Percentiles rank a stretch among this genome's conserved stretches.
Conservation (phyloP, 2,113 vertebrate species). For the Arizona elegans region DNA sequence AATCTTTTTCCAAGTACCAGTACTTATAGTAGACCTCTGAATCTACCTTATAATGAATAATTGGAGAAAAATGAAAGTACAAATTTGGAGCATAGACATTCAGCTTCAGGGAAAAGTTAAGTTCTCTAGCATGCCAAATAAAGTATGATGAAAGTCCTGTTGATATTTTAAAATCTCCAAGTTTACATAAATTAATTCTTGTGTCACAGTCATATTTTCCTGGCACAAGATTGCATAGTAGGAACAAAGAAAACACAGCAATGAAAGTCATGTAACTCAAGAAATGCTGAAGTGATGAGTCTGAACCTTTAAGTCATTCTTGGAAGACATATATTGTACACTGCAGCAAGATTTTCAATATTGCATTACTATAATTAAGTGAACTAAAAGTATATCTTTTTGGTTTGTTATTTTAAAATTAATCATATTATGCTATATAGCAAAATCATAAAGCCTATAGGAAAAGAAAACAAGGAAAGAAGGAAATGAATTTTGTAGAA, state of each 20-base stretch:
- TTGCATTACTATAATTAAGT: constrained; percentile 21
- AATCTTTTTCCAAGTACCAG: neutral
- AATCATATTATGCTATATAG: neutral
- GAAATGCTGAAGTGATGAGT: constrained; percentile 46
- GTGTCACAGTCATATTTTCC: constrained; percentile 71
- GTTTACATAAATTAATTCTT: constrained; percentile 69
- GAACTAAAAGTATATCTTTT: neutral
- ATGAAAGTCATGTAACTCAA: constrained; percentile 56
- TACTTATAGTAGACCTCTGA: constrained; percentile 28
- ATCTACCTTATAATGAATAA: constrained; percentile 41
- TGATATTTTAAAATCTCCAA: constrained; percentile 52
- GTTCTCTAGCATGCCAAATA: constrained; percentile 67
- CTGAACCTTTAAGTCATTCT: constrained; percentile 39
- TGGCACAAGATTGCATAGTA: constrained; percentile 58
- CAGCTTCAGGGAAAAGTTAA: constrained; percentile 57
- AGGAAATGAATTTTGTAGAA: neutral
- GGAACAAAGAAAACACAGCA: constrained; percentile 63
- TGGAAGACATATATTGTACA: neutral
- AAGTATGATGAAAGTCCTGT: constrained; percentile 67
- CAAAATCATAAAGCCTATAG: neutral
- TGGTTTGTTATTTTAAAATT: constrained; percentile 3
- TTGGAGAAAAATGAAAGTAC: constrained; percentile 22
- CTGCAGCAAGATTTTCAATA: neutral
- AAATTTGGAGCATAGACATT: constrained; percentile 46
- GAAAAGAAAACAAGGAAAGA: neutral